Conservation (phyloP, 2,797 vertebrate species). For the Gambusia yucatana region DNA sequence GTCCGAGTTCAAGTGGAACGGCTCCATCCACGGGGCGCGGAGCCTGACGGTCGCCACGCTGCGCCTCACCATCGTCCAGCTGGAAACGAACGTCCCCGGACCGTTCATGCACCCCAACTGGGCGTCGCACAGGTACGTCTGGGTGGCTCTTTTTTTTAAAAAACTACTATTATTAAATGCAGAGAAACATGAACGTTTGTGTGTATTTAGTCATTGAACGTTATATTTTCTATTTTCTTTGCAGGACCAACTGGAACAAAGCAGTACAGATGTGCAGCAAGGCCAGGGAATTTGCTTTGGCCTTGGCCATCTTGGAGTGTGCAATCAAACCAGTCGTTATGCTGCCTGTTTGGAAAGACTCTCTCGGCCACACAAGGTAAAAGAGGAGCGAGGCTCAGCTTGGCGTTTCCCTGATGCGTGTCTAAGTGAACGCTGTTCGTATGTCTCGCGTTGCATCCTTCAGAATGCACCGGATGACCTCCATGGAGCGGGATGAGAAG, state of each 20-base stretch:
- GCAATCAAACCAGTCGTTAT: conserved; percentile 98
- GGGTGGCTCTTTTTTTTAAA: too few relatives aligned
- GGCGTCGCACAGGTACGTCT: conserved; percentile 93
- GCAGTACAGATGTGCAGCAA: conserved; percentile 99
- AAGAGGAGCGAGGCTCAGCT: not conserved
- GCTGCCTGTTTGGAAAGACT: conserved; percentile 95
- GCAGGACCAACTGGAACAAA: conserved; percentile 98
- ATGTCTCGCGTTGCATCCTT: not conserved
- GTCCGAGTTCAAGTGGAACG: conserved; percentile 98
- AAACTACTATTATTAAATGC: not conserved
- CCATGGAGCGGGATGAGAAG: conserved; percentile 96
- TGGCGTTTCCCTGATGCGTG: not conserved
- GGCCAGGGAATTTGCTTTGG: conserved; percentile 95
- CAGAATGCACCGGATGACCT: conserved; percentile 95
- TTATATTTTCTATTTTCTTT: conserved; percentile 3
- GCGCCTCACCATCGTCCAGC: conserved; percentile 94
- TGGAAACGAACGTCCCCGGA: conserved; percentile 93
- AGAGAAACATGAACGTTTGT: not conserved
- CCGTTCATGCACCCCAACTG: conserved; percentile 98
- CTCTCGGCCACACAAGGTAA: conserved; percentile 95
- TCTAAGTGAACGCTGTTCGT: not conserved
- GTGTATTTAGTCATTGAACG: too few relatives aligned
- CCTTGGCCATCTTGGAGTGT: conserved; percentile 96
- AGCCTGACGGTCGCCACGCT: conserved; percentile 93
- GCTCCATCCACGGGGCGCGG: conserved; percentile 93